These are phyloP conservation scores for Larimichthys polyactis DNA, from an alignment of 2,113 vertebrate genomes.

Conservation along the genomic window DNA sequence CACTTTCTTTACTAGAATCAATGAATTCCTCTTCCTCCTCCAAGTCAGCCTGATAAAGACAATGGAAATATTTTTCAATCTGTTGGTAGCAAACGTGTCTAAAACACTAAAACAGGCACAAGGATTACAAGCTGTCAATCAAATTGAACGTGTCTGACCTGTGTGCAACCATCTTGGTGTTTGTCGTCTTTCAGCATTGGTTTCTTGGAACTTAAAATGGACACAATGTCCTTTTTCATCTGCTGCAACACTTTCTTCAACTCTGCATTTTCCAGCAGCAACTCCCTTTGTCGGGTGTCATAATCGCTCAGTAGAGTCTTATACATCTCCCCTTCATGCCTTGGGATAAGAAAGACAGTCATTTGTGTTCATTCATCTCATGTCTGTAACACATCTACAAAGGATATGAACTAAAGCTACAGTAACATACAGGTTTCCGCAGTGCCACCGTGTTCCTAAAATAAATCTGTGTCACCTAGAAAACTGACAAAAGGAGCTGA, in stretches of 20 bases:
- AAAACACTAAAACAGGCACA: neutral
- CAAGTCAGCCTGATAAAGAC: slow-evolving; percentile 80
- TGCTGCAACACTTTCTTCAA: slow-evolving; percentile 96
- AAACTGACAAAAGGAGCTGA: slow-evolving; percentile 4
- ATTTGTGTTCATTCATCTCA: neutral
- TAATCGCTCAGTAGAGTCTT: slow-evolving; percentile 92
- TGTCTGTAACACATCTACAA: neutral
- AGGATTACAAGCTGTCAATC: neutral
- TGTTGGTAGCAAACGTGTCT: neutral
- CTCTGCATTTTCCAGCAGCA: slow-evolving; percentile 94
- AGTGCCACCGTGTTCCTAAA: neutral
- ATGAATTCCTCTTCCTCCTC: slow-evolving; percentile 91
- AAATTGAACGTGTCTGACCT: slow-evolving; percentile 77
- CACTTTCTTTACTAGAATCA: slow-evolving; percentile 88
- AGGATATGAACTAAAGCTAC: neutral
- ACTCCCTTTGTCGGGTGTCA: slow-evolving; percentile 91
- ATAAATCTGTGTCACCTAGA: slow-evolving; percentile 38
- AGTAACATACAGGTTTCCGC: neutral
- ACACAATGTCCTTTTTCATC: slow-evolving; percentile 97
- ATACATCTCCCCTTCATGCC: slow-evolving; percentile 96
- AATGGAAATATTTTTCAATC: slow-evolving; percentile 1
- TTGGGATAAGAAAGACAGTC: slow-evolving; percentile 73
- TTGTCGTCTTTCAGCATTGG: slow-evolving; percentile 83
- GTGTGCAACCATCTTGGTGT: slow-evolving; percentile 79
- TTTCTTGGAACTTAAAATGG: slow-evolving; percentile 89